Evolutionary conservation across 2,113 vertebrate genomes (phyloP), one percentile per base, ranked within the genome.

Genomic region (Limnothrissa miodon): DNA sequence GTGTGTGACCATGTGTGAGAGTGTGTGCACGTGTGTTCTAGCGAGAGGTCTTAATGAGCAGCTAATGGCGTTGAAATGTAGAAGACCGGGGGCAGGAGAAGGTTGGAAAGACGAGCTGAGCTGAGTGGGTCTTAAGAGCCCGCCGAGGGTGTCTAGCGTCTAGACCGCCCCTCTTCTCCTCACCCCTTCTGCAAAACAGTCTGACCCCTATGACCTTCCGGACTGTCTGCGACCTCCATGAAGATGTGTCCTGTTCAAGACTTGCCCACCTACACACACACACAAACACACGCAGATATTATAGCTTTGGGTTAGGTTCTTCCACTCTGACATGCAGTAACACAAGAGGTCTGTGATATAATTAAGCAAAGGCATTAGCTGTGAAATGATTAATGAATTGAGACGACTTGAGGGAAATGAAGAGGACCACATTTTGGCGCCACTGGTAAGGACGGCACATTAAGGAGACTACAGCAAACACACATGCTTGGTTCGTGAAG

Each of bases 11-110:
- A n/a, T 29, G 56, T 62, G 62, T 33, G n/a, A 29, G 59, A 29
- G 59, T 66, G 59, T 66, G 59, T 66, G 15, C 23, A 2, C 87
- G 79, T 46, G 79, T 36, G 88, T 25, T 11, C 29, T 19, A n/a
- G 66, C n/a, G 70, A 25, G 45, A 33, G 59, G 59, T 29, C 59
- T 56, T 66, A 66, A 66, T 66, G 59, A 66, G 59, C 25, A 66
- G 7, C 8, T 66, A 66, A 66, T 66, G 29, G 59, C 8, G 59
- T 66, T 66, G 59, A 66, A 66, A 66, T 66, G 25, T 33, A 33
- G 59, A 66, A 33, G 59, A 13, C n/a, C 1, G n/a, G 15, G 56
- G 1, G 56, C 56, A 25, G n/a, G n/a, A 11, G 25, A 33, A 66
- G 25, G n/a, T 15, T 33, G 25, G 59, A 66, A 66, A 66, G 59